Percentiles rank a stretch among this genome's conserved stretches.
Evolutionary conservation across 2,797 vertebrate genomes (phyloP).

Genomic region (Yasuhikotakia modesta): DNA sequence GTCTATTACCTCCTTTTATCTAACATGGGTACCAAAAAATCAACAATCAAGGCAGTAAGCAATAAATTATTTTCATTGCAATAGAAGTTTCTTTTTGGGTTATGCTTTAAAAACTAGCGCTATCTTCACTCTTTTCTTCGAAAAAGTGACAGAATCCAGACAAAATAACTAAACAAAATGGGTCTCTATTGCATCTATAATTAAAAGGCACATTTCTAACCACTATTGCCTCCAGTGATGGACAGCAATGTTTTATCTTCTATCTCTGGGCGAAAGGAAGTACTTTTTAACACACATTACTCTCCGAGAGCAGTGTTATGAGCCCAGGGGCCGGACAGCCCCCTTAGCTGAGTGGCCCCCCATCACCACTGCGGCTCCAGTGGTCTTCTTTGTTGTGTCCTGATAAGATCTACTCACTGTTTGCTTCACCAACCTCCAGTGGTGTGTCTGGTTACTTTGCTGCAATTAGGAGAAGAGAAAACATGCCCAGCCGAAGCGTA

Average conservation of each 20-base stretch:
- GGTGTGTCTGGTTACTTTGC: conserved; percentile 61
- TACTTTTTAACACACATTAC: conserved; percentile 11
- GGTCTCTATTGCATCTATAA: neutral
- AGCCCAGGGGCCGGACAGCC: conserved; percentile 5
- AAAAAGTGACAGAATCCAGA: neutral
- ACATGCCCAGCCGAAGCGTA: conserved; percentile 58
- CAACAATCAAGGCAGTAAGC: too few species aligned
- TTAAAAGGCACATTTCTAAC: conserved; percentile 15
- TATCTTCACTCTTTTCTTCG: neutral
- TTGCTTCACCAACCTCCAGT: conserved; percentile 58
- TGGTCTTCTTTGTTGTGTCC: conserved; percentile 60
- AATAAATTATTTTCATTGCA: too few species aligned
- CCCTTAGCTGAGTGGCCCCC: neutral
- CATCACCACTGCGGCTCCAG: conserved; percentile 21
- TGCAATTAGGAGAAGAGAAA: conserved; percentile 61
- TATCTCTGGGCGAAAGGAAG: conserved; percentile 2
- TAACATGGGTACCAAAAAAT: too few species aligned
- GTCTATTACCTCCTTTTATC: too few species aligned
- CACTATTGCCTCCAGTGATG: neutral
- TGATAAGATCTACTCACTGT: conserved; percentile 63
- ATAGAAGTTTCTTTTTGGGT: too few species aligned
- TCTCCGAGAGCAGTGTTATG: neutral
- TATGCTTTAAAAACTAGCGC: neutral
- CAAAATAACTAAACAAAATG: neutral
- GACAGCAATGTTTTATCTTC: conserved; percentile 14